Base-by-base conservation (phyloP, 2,888 invertebrate genomes). In the Cartodere bifasciata region DNA sequence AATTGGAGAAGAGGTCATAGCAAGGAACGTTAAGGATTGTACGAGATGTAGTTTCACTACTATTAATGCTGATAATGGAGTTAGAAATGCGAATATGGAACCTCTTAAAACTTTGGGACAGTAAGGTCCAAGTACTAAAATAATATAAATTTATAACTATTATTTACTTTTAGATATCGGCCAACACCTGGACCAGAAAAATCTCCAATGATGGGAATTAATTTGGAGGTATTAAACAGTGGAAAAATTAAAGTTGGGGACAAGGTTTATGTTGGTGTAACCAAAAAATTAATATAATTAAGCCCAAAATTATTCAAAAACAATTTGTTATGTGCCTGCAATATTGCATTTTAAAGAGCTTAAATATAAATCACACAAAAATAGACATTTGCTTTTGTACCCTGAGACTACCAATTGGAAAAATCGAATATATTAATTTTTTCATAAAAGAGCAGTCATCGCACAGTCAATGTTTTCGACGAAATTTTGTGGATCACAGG, bases 1-100 rank as follows among this genome's bases (percentile, higher is more conserved):
- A 48, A 64, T 73, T 13, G 72, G 72, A 0, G 55, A 62, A 16
- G 44, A 46, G 2, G 62, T 59, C 2, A 41, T 63, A 7, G 56
- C 72, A 23, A 55, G 66, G 38, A 64, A 65, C 40, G 57, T 68
- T 10, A 70, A 68, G 46, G 65, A 65, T 2, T 72, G 71, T 42
- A 59, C 67, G 2, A 64, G 72, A 62, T 72, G 59, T 37, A 41
- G 50, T 13, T 41, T 58, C 29, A 55, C 53, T 1, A 58, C 58
- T 2, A 53, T 71, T 10, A 53, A 70, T 48, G 67, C 65, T 9
- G 56, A 62, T 15, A 65, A 59, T 10, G 70, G 62, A 1, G 38
- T 48, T 3, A 56, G 58, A 32, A 57, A 63, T 40, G 35, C 43
- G 6, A 46, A 58, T 21, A 52, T 55, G 15, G 67, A 72, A 43